These are phyloP conservation scores for Brassicogethes aeneus DNA, from an alignment of 2,888 invertebrate genomes.

Conservation along the genomic window DNA sequence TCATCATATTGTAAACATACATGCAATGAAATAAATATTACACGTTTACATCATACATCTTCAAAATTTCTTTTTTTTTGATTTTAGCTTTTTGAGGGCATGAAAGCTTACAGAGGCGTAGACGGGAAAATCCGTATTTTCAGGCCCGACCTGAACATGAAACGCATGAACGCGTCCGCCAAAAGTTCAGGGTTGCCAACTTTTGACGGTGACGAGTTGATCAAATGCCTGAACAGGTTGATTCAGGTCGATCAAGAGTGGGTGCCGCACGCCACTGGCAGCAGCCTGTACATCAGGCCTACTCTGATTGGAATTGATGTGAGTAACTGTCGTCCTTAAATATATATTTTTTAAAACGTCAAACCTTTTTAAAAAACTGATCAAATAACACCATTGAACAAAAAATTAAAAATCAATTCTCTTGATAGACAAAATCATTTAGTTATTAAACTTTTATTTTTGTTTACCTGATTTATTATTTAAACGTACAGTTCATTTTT, in stretches of 20 bases:
- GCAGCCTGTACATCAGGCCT: slow-evolving; percentile 92
- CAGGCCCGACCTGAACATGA: slow-evolving; percentile 92
- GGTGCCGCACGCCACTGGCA: slow-evolving; percentile 87
- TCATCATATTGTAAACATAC: too few relatives aligned
- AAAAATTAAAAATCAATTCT: too few relatives aligned
- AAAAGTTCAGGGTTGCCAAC: slow-evolving; percentile 76
- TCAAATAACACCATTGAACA: too few relatives aligned
- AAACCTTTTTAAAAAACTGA: too few relatives aligned
- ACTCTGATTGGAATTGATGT: slow-evolving; percentile 96
- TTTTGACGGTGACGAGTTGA: slow-evolving; percentile 79
- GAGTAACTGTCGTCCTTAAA: too few relatives aligned
- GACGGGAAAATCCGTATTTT: slow-evolving; percentile 91
- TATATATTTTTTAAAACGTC: too few relatives aligned
- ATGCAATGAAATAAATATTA: too few relatives aligned
- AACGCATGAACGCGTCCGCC: slow-evolving; percentile 83
- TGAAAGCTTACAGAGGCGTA: slow-evolving; percentile 92
- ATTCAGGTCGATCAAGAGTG: slow-evolving; percentile 92
- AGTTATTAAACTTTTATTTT: too few relatives aligned
- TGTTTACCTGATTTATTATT: too few relatives aligned
- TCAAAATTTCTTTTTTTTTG: background rate
- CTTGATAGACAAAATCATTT: too few relatives aligned
- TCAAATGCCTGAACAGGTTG: slow-evolving; percentile 75
- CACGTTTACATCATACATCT: too few relatives aligned
- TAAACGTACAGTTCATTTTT: too few relatives aligned
- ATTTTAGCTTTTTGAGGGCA: slow-evolving; percentile 88